Conservation (phyloP, 2,797 vertebrate species). For the Phaenicophaeus curvirostris region DNA sequence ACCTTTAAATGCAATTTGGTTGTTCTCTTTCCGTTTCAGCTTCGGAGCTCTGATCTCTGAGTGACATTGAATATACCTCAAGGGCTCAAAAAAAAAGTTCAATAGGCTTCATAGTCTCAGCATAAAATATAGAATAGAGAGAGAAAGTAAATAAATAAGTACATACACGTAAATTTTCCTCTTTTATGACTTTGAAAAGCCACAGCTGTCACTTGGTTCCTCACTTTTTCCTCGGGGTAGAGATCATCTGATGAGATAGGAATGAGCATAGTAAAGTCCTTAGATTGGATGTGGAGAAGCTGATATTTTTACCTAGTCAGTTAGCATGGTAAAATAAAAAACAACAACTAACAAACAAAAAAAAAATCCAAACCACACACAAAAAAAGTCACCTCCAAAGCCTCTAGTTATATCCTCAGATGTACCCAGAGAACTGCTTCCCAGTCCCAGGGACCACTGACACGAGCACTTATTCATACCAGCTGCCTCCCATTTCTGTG, state of each 20-base stretch:
- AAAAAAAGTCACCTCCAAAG: neutral
- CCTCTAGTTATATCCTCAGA: neutral
- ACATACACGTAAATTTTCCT: constrained; percentile 14
- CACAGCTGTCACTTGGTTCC: constrained; percentile 50
- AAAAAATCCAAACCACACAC: neutral
- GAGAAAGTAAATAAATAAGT: constrained; percentile 47
- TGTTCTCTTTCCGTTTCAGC: constrained; percentile 41
- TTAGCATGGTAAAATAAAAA: neutral
- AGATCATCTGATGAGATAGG: constrained; percentile 7
- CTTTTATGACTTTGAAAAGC: constrained; percentile 59
- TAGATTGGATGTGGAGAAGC: neutral
- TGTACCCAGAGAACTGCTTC: neutral
- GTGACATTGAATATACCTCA: constrained; percentile 54
- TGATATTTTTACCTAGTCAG: constrained; percentile 41
- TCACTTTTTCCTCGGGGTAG: neutral
- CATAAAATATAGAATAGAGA: constrained; percentile 4
- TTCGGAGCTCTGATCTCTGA: constrained; percentile 55
- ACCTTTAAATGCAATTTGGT: constrained; percentile 55
- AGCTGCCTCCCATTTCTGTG: neutral
- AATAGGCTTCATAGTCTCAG: constrained; percentile 25
- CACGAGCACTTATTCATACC: neutral
- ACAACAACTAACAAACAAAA: neutral
- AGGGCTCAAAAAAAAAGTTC: constrained; percentile 37
- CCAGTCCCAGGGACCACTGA: neutral
- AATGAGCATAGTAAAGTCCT: neutral